These are phyloP conservation scores for Elephantulus edwardii DNA, from an alignment of 2,113 vertebrate species.

Conservation along the genomic window DNA sequence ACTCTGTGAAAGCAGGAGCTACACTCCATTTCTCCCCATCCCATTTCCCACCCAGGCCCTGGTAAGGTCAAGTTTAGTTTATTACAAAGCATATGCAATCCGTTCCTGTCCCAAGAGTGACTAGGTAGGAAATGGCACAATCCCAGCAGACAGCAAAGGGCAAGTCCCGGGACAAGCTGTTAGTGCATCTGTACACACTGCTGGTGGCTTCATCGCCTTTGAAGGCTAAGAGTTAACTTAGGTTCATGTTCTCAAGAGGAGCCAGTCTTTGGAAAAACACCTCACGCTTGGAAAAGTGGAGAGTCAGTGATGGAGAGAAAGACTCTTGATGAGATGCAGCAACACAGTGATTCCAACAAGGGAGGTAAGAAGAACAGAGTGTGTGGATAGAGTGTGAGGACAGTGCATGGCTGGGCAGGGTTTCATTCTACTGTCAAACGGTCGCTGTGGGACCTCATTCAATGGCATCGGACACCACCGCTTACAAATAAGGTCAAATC, in stretches of 20 bases:
- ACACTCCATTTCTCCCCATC: neutral
- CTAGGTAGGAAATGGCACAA: neutral
- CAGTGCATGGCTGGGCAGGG: no score
- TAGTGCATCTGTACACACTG: neutral
- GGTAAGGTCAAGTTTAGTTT: neutral
- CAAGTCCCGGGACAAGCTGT: neutral
- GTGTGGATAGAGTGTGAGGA: no score
- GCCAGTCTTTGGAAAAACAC: no score
- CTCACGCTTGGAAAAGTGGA: no score
- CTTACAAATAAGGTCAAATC: neutral
- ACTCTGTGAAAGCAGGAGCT: neutral
- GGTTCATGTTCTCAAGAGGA: no score
- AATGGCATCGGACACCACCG: no score
- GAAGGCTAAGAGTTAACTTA: neutral
- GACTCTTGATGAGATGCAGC: no score
- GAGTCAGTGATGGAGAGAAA: no score
- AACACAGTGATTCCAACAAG: no score
- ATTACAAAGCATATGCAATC: neutral
- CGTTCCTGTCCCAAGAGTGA: neutral
- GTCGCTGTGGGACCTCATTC: no score
- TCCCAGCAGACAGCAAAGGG: neutral
- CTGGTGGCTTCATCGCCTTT: neutral
- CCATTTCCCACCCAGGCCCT: neutral
- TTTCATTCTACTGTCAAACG: no score
- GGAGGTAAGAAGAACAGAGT: no score